Conservation (phyloP, 2,113 vertebrate species). For the Rissa tridactyla region DNA sequence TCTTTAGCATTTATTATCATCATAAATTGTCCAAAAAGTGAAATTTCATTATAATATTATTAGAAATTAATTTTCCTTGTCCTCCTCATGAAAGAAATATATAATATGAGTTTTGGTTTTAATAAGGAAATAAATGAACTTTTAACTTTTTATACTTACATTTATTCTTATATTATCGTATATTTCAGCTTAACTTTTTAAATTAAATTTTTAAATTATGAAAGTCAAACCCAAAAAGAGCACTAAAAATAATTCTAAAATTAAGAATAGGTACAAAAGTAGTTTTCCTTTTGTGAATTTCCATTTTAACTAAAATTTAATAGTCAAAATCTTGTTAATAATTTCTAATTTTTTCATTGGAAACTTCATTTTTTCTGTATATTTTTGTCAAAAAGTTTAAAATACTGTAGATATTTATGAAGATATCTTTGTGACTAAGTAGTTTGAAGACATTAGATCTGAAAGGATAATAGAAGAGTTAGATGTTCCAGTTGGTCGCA, state of each 20-base stretch:
- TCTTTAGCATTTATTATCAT: not conserved
- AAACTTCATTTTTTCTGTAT: not conserved
- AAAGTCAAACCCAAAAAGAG: not conserved
- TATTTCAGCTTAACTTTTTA: not conserved
- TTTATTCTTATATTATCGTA: not conserved
- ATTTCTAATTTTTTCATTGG: not conserved
- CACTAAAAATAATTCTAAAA: not conserved
- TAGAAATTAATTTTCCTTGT: not conserved
- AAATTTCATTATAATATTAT: not conserved
- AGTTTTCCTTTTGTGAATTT: not conserved
- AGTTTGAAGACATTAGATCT: not conserved
- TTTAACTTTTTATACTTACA: not conserved
- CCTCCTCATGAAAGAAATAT: not conserved
- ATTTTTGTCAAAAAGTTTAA: not conserved
- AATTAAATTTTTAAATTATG: not conserved
- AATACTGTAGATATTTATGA: not conserved
- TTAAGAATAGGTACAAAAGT: not conserved
- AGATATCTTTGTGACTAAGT: not conserved
- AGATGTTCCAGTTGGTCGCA: not conserved
- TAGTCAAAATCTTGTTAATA: not conserved
- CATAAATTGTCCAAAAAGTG: not conserved
- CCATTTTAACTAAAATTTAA: not conserved
- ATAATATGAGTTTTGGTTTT: not conserved
- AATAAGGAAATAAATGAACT: not conserved
- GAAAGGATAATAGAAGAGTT: not conserved